Conservation (phyloP, 2,113 vertebrate species). For the Sarotherodon lohbergeri region DNA sequence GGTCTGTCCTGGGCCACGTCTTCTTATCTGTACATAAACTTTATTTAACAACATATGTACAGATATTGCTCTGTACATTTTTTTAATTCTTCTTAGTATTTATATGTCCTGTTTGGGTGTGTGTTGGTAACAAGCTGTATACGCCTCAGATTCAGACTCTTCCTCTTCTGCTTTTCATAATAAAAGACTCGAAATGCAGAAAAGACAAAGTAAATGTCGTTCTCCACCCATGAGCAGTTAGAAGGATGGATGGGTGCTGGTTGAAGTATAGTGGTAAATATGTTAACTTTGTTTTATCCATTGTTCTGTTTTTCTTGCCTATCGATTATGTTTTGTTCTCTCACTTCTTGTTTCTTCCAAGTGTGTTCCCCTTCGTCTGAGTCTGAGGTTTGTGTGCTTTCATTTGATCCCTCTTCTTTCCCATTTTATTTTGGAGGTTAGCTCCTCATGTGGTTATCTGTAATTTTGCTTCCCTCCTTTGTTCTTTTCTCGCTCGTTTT, state of each 20-base stretch:
- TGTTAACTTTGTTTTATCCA: not conserved
- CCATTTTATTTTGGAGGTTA: not conserved
- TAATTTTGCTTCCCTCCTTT: not conserved
- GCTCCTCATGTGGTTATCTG: not conserved
- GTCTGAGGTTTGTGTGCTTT: not conserved
- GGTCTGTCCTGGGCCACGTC: not conserved
- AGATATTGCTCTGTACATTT: not conserved
- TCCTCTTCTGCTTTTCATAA: not conserved
- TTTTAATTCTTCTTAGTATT: not conserved
- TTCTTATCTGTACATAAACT: not conserved
- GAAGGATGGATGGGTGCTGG: not conserved
- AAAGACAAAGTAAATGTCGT: not conserved
- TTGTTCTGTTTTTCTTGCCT: fast-evolving
- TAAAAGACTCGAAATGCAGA: not conserved
- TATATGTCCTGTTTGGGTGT: fast-evolving
- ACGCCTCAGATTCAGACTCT: not conserved
- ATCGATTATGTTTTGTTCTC: not conserved
- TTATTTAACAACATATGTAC: not conserved
- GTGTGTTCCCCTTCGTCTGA: not conserved
- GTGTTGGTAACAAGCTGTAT: not conserved
- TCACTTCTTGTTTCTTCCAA: not conserved
- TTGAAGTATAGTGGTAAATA: not conserved
- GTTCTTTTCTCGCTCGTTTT: fast-evolving
- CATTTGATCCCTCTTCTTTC: fast-evolving
- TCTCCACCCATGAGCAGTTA: not conserved